Base-by-base conservation (phyloP, 1,140 invertebrate species). In the Wasmannia auropunctata region DNA sequence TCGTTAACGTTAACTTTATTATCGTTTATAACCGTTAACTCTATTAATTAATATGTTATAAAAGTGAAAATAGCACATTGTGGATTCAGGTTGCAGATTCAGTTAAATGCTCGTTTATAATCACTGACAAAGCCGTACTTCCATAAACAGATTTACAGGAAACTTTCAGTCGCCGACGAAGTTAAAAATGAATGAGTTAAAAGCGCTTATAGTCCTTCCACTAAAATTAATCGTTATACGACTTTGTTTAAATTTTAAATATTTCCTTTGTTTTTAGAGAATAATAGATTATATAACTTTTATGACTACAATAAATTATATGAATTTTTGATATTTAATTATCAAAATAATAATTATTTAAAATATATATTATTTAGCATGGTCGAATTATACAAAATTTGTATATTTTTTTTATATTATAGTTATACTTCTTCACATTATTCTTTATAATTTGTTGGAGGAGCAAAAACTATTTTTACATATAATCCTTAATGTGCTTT, bases 31-130 rank as follows among this genome's bases (percentile, higher is more conserved):
- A n/a, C n/a, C 46, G n/a, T 8, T 37, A 79, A 79, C 76, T 79
- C 67, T 79, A 79, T 79, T 79, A 79, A 79, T 79, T 79, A 79
- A 65, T 79, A 25, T 40, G 16, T 28, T 43, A 43, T 81, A 81
- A 70, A 81, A 31, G 2, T 81, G 43, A 79, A 65, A 34, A 65
- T 40, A 28, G 19, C 28, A 63, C 28, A 77, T 65, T 43, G 25
- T 31, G 43, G 8, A 67, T 67, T 65, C 37, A 34, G 28, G n/a
- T 63, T 46, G 19, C 31, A 34, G 8, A 81, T 69, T 54, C 14
- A 43, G 37, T 62, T 77, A 51, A 54, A 67, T 81, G 6, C n/a
- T n/a, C 34, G 16, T 22, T 51, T 14, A 49, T 40, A 81, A 81
- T 3, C 49, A 40, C 65, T 37, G 46, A 46, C 5, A 51, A 49